A percentile compares a stretch with the other conserved stretches of the same genome.
Conservation (phyloP, 2,797 vertebrate genomes). For the Lycodopsis pacificus region DNA sequence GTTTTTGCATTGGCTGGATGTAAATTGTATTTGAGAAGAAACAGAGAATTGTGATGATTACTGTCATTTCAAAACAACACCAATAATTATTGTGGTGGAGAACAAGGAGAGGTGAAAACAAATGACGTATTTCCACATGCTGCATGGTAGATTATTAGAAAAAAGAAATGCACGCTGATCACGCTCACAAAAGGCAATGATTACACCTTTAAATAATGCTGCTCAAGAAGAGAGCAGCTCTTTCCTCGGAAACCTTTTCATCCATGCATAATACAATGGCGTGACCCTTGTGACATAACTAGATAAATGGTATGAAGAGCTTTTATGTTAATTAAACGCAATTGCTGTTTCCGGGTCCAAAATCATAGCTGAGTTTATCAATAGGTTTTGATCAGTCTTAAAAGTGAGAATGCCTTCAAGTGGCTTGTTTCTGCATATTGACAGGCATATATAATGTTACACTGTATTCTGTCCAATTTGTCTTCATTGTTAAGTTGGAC, state of each 20-base stretch:
- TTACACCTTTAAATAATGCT: constrained; percentile 33
- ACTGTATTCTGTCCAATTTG: not conserved
- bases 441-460: constrained; percentile 7
- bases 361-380: constrained; percentile 13
- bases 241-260: constrained; percentile 17
- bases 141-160: constrained; percentile 16
- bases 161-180: constrained; percentile 34
- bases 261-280: constrained; percentile 32
- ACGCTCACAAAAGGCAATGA: constrained; percentile 56
- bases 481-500: constrained; percentile 23
- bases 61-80: constrained; percentile 39
- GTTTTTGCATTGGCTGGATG: not conserved
- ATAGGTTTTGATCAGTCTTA: constrained; percentile 18
- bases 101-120: constrained; percentile 20
- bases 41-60: constrained; percentile 38
- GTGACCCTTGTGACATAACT: constrained; percentile 45
- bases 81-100: constrained; percentile 32
- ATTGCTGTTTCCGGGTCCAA: constrained; percentile 9
- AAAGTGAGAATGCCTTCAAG: constrained; percentile 8
- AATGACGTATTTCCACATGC: constrained; percentile 9
- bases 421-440: constrained; percentile 25
- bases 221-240: not conserved
- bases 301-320: constrained; percentile 48
- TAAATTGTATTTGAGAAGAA: constrained; percentile 12
- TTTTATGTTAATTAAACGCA: constrained; percentile 47